These are phyloP conservation scores for Chaenodraco wilsoni DNA, from an alignment of 2,797 vertebrate genomes.

Conservation along the genomic window DNA sequence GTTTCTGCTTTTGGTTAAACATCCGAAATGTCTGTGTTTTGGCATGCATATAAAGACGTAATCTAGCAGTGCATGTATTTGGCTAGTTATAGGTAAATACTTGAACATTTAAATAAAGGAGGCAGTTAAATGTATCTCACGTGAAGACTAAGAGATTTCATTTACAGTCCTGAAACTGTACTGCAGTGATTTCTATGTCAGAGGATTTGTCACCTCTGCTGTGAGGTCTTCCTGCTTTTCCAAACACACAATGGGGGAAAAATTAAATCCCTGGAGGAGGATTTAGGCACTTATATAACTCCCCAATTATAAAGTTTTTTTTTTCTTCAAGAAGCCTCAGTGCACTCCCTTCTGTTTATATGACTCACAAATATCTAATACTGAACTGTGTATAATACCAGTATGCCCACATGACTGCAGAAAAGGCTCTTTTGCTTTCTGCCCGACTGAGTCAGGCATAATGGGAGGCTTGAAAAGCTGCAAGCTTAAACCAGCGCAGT, in stretches of 20 bases:
- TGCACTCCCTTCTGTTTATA: slow-evolving; percentile 84
- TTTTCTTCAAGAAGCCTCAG: slow-evolving; percentile 74
- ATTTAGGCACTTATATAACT: slow-evolving; percentile 88
- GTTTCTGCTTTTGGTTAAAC: neutral
- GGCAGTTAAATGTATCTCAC: slow-evolving; percentile 75
- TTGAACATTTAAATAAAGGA: slow-evolving; percentile 44
- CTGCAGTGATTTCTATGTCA: slow-evolving; percentile 67
- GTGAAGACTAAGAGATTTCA: slow-evolving; percentile 66
- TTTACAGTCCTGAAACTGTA: slow-evolving; percentile 58
- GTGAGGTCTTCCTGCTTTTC: slow-evolving; percentile 80
- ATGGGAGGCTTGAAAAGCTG: slow-evolving; percentile 82
- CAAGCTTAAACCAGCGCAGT: slow-evolving; percentile 78
- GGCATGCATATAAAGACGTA: neutral
- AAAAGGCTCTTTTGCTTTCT: slow-evolving; percentile 85
- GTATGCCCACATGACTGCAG: slow-evolving; percentile 83
- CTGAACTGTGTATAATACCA: slow-evolving; percentile 82
- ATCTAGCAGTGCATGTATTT: slow-evolving; percentile 16
- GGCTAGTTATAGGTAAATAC: slow-evolving; percentile 28
- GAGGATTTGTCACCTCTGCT: slow-evolving; percentile 80
- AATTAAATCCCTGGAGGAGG: slow-evolving; percentile 82
- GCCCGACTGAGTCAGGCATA: slow-evolving; percentile 83
- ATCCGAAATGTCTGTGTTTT: neutral
- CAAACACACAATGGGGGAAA: slow-evolving; percentile 78
- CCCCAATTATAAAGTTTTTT: slow-evolving; percentile 84
- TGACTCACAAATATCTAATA: slow-evolving; percentile 86